Evolutionary conservation across 2,888 invertebrate genomes (phyloP).

Genomic region (Ctenicera cuprea): DNA sequence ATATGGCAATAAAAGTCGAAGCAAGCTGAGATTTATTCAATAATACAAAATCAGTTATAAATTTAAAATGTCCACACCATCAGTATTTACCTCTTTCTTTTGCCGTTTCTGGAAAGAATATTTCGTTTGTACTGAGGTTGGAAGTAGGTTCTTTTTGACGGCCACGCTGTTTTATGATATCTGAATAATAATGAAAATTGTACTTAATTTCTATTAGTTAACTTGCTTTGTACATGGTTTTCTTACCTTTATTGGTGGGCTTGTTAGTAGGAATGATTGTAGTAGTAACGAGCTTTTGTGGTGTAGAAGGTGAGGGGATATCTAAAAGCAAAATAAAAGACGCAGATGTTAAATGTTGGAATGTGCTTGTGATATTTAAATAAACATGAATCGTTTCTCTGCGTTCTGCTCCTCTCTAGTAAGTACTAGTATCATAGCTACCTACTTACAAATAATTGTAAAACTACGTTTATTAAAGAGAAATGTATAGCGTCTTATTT

Average conservation of each 20-base stretch:
- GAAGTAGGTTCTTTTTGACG: constrained; percentile 63
- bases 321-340: constrained; percentile 60
- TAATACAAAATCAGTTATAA: constrained; percentile 45
- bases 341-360: not conserved
- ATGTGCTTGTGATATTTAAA: no score
- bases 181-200: constrained; percentile 52
- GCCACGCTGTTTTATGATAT: constrained; percentile 62
- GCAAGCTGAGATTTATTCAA: constrained; percentile 35
- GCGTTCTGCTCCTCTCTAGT: no score
- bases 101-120: constrained; percentile 65
- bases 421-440: no score
- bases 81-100: constrained; percentile 66
- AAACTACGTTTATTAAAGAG: no score
- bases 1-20: constrained; percentile 38
- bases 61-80: constrained; percentile 52
- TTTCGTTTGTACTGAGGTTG: constrained; percentile 65
- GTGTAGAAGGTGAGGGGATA: constrained; percentile 67
- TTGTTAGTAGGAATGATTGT: constrained; percentile 58
- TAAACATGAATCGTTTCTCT: no score
- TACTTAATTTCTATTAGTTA: not conserved
- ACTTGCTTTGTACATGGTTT: not conserved
- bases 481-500: no score
- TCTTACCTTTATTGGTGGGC: constrained; percentile 62
- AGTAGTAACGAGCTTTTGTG: constrained; percentile 61
- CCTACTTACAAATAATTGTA: no score